These are phyloP conservation scores for Mesoligia furuncula DNA, from an alignment of 2,888 invertebrate genomes.

Conservation along the genomic window DNA sequence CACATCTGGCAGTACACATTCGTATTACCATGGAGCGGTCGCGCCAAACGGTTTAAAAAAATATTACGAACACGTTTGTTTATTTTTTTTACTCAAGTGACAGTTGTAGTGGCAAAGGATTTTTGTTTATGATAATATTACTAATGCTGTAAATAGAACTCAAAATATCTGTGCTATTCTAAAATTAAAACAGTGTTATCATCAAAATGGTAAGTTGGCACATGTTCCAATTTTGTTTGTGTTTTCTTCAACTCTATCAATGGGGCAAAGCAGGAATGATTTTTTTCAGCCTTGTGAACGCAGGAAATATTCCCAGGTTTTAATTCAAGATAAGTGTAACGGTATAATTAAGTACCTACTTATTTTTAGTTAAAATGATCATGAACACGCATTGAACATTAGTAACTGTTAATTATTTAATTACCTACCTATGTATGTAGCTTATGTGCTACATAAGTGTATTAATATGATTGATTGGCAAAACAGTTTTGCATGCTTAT, in stretches of 20 bases:
- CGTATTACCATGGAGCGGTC: conserved; percentile 60
- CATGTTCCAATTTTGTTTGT: conserved; percentile 53
- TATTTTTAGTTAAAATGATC: conserved; percentile 2
- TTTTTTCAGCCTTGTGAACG: neutral
- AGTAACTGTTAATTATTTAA: neutral
- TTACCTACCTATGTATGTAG: neutral
- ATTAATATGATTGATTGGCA: neutral
- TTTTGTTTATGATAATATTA: conserved; percentile 31
- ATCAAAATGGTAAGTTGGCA: conserved; percentile 71
- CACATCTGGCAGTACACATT: conserved; percentile 63
- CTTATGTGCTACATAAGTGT: neutral
- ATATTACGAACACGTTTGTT: conserved; percentile 40
- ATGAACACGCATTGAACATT: neutral
- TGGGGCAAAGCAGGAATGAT: conserved; percentile 1
- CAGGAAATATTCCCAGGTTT: neutral
- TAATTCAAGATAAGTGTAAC: neutral
- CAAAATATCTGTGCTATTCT: conserved; percentile 38
- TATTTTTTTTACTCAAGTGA: conserved; percentile 38
- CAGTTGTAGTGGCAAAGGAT: conserved; percentile 31
- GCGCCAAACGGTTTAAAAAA: conserved; percentile 53
- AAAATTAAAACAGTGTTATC: conserved; percentile 39
- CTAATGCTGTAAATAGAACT: conserved; percentile 28
- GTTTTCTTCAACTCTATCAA: conserved; percentile 38
- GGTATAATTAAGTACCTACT: neutral
- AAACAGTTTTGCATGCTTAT: conserved; percentile 1